These are phyloP conservation scores for Brachyptera risi DNA, from an alignment of 2,888 invertebrate species.

Conservation along the genomic window DNA sequence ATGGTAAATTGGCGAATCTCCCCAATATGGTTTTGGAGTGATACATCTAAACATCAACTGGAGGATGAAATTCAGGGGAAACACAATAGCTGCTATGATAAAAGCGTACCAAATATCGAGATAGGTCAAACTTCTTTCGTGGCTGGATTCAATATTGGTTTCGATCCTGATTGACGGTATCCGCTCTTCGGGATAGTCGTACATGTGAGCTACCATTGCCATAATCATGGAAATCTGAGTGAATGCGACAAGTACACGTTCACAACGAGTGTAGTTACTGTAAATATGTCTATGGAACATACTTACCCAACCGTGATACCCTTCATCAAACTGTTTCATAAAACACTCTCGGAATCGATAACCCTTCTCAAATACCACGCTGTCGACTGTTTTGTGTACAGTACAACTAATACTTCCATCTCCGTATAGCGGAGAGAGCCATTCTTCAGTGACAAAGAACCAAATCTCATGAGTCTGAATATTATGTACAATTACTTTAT, in stretches of 20 bases:
- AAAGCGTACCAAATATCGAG: no score
- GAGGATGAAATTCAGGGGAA: constrained; percentile 4
- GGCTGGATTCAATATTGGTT: no score
- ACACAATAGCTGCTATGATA: not conserved
- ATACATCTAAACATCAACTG: not conserved
- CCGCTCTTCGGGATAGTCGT: not conserved
- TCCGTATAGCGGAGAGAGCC: constrained; percentile 6
- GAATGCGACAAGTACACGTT: not conserved
- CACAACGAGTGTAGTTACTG: constrained; percentile 13
- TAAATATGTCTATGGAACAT: not conserved
- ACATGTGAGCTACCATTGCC: not conserved
- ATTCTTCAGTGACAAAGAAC: constrained; percentile 12
- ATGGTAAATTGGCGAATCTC: no score
- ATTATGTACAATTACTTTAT: constrained; percentile 28
- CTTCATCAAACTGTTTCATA: no score
- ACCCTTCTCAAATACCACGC: not conserved
- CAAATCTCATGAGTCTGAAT: not conserved
- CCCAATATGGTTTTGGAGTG: not conserved
- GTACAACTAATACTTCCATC: not conserved
- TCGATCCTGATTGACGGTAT: no score
- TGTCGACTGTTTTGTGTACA: not conserved
- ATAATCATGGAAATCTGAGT: not conserved
- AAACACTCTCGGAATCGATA: no score
- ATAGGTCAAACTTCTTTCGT: constrained; percentile 2
- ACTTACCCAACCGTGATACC: no score